Percentiles rank a stretch among this genome's conserved stretches.
Conservation (phyloP, 2,888 invertebrate species). For the Diabrotica balteata region DNA sequence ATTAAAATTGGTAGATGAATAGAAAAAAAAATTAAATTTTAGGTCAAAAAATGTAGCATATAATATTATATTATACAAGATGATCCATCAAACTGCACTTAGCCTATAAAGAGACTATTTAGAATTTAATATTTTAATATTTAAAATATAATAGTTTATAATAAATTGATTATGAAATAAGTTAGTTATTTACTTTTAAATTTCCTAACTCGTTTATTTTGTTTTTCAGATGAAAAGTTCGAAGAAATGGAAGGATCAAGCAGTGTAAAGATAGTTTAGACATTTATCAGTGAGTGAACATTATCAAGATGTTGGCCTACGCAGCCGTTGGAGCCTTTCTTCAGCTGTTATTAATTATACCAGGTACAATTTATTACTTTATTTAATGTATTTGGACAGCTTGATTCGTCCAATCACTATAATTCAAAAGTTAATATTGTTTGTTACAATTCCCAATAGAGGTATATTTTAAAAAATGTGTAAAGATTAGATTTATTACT, state of each 20-base stretch:
- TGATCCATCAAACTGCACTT: too few relatives aligned
- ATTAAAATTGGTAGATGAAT: too few relatives aligned
- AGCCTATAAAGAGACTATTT: too few relatives aligned
- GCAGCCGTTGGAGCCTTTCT: slow-evolving; percentile 47
- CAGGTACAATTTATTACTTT: slow-evolving; percentile 44
- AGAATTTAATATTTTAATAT: too few relatives aligned
- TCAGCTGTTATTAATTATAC: slow-evolving; percentile 47
- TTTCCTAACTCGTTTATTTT: too few relatives aligned
- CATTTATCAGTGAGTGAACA: slow-evolving; percentile 22
- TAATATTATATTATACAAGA: too few relatives aligned
- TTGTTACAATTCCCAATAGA: slow-evolving; percentile 9
- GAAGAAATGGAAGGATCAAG: not conserved
- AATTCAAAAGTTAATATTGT: not conserved
- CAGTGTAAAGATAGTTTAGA: not conserved
- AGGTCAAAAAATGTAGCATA: too few relatives aligned
- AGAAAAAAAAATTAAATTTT: too few relatives aligned
- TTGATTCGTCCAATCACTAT: slow-evolving; percentile 19
- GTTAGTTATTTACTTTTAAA: too few relatives aligned
- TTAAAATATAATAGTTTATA: too few relatives aligned
- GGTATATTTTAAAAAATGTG: not conserved
- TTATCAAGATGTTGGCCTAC: slow-evolving; percentile 49
- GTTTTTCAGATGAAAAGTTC: not conserved
- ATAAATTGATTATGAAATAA: too few relatives aligned
- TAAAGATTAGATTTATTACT: too few relatives aligned
- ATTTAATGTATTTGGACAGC: not conserved